These are phyloP conservation scores for Lethenteron reissneri DNA, from an alignment of 2,113 vertebrate genomes.

Conservation along the genomic window DNA sequence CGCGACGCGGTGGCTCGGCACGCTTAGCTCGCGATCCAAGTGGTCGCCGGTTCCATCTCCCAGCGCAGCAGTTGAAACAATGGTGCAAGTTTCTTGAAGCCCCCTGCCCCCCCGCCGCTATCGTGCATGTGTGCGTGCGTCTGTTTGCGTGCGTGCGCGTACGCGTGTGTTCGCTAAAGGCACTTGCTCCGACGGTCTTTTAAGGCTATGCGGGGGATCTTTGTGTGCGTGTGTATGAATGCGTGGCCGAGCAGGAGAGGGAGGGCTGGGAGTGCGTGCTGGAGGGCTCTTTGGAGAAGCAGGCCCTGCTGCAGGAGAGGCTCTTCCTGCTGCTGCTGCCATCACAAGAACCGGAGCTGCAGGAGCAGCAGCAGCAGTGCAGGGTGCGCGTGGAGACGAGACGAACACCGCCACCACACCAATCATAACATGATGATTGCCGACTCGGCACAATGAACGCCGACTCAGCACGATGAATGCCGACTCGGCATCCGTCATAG, in stretches of 20 bases:
- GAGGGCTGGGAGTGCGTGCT: constrained; percentile 1
- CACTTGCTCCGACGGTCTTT: too few species aligned
- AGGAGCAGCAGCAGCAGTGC: constrained; percentile 15
- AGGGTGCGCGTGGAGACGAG: background rate
- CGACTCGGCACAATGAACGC: too few species aligned
- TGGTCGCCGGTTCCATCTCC: too few species aligned
- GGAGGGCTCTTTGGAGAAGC: constrained; percentile 1
- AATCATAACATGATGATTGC: too few species aligned
- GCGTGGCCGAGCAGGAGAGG: constrained; percentile 1
- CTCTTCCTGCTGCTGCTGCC: constrained; percentile 23
- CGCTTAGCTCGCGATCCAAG: too few species aligned
- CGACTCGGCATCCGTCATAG: too few species aligned
- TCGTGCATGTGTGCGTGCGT: background rate
- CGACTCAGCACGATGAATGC: too few species aligned
- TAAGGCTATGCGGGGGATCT: background rate
- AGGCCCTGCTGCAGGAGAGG: constrained; percentile 22
- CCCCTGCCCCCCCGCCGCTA: background rate
- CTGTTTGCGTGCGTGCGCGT: background rate
- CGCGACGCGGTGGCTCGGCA: too few species aligned
- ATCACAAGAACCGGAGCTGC: constrained; percentile 19
- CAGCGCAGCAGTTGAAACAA: too few species aligned
- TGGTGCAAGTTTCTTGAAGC: too few species aligned
- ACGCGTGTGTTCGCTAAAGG: background rate
- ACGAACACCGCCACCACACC: too few species aligned
- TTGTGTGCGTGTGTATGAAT: background rate